These are phyloP conservation scores for Pachypanchax playfairii DNA, from an alignment of 2,113 vertebrate genomes.

Conservation along the genomic window DNA sequence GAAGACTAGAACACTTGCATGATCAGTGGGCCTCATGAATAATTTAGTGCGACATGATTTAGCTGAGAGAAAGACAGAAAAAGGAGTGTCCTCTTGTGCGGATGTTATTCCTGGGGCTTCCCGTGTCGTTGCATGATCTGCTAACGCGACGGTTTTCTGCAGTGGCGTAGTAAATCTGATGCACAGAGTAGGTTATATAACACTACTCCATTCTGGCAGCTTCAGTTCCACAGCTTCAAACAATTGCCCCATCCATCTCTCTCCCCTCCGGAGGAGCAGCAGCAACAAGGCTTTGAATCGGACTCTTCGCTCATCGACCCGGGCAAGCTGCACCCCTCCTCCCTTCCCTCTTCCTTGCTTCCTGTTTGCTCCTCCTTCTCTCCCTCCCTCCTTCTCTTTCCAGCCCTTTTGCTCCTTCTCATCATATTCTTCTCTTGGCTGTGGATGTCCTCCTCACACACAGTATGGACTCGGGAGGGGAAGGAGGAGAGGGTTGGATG, in stretches of 20 bases:
- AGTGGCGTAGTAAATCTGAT: slow-evolving; percentile 64
- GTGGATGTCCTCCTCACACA: slow-evolving; percentile 85
- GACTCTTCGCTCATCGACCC: slow-evolving; percentile 61
- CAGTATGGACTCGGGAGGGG: slow-evolving; percentile 92
- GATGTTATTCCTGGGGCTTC: slow-evolving; percentile 43
- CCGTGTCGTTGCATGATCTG: slow-evolving; percentile 42
- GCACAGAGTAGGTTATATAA: slow-evolving; percentile 62
- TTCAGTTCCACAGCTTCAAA: slow-evolving; percentile 37
- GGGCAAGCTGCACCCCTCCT: slow-evolving; percentile 53
- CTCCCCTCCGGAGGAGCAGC: slow-evolving; percentile 20
- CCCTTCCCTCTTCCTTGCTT: slow-evolving; percentile 50
- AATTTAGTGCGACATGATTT: slow-evolving; percentile 45
- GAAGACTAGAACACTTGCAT: slow-evolving; percentile 28
- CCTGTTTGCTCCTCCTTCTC: slow-evolving; percentile 51
- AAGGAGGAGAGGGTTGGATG: slow-evolving; percentile 92
- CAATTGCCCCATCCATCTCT: slow-evolving; percentile 16
- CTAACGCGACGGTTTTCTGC: slow-evolving; percentile 63
- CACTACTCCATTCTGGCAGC: slow-evolving; percentile 32
- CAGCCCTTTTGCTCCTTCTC: slow-evolving; percentile 50
- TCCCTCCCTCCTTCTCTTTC: slow-evolving; percentile 44
- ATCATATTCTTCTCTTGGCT: slow-evolving; percentile 42
- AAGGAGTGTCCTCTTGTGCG: slow-evolving; percentile 36
- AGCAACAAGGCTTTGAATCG: slow-evolving; percentile 39
- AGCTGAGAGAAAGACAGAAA: slow-evolving; percentile 16
- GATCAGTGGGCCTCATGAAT: slow-evolving; percentile 69